Conservation (phyloP, 1,140 invertebrate genomes). For the Tetramorium simillimum region DNA sequence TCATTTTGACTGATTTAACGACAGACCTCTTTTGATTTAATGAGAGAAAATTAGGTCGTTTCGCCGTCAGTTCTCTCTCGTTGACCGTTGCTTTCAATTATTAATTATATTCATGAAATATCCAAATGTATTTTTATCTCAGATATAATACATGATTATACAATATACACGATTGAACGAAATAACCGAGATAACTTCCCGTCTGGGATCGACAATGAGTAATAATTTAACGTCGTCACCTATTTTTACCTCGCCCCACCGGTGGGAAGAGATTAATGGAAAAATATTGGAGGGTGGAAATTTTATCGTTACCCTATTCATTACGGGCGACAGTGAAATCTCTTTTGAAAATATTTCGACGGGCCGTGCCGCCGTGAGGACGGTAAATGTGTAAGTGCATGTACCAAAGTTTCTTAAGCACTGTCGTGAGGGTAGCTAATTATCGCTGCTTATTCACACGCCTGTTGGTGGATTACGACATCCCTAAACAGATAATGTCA, state of each 20-base stretch:
- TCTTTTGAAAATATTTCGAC: constrained; percentile 54
- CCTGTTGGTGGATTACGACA: constrained; percentile 49
- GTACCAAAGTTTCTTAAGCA: constrained; percentile 48
- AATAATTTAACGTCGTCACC: constrained; percentile 21
- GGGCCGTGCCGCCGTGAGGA: not conserved
- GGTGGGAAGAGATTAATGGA: constrained; percentile 37
- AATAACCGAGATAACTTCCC: not conserved
- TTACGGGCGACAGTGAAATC: constrained; percentile 36
- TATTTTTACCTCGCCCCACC: not conserved
- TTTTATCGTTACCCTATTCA: constrained; percentile 45
- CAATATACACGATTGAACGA: not conserved
- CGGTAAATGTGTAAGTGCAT: constrained; percentile 40
- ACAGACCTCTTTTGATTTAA: not conserved
- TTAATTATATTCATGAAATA: not conserved
- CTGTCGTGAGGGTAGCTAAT: constrained; percentile 51
- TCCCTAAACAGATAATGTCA: constrained; percentile 57
- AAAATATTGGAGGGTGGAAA: constrained; percentile 41
- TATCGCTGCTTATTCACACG: constrained; percentile 55
- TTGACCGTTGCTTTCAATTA: no score
- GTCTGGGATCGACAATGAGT: not conserved
- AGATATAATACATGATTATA: not conserved
- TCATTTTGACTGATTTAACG: constrained; percentile 7
- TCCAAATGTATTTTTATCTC: not conserved
- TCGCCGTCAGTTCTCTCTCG: not conserved
- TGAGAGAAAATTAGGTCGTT: not conserved